A percentile compares a stretch with the other conserved stretches of the same genome.
Conservation (phyloP, 2,888 invertebrate species). For the Apantesis nais region DNA sequence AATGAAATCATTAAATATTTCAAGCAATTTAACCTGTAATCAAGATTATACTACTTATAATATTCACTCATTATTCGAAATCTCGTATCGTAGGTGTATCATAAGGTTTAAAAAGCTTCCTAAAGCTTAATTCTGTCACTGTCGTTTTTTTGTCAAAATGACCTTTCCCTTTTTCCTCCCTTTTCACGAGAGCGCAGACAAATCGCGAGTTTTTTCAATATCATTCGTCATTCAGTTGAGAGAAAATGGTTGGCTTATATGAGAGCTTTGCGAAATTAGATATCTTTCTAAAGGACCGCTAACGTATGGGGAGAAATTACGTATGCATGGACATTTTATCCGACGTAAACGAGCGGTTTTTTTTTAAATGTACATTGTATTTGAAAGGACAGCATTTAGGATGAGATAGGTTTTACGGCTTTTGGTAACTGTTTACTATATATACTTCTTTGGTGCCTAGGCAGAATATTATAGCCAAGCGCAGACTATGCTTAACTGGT, state of each 20-base stretch:
- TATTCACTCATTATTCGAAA: not conserved
- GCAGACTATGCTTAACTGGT: not conserved
- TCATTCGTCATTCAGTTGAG: slow-evolving; percentile 10
- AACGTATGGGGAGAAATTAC: slow-evolving; percentile 23
- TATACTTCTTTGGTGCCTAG: not conserved
- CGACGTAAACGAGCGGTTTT: not conserved
- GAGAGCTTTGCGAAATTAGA: slow-evolving; percentile 19
- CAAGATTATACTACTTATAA: not conserved
- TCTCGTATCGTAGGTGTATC: too few relatives aligned
- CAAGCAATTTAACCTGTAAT: not conserved
- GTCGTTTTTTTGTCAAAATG: slow-evolving; percentile 15
- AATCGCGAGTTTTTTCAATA: slow-evolving; percentile 7
- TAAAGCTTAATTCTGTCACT: slow-evolving; percentile 22
- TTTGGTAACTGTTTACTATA: not conserved
- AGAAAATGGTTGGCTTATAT: slow-evolving; percentile 5
- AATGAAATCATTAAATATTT: too few relatives aligned
- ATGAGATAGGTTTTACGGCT: not conserved
- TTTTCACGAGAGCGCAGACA: slow-evolving; percentile 14
- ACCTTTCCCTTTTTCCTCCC: slow-evolving; percentile 14
- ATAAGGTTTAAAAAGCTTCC: not conserved
- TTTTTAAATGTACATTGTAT: not conserved
- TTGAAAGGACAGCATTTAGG: not conserved
- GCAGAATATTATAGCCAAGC: not conserved
- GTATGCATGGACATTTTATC: not conserved
- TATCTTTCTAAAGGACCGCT: slow-evolving; percentile 14